Percentiles rank a stretch among this genome's conserved stretches.
Evolutionary conservation across 2,797 vertebrate species (phyloP).

Genomic region (Pempheris klunzingeri): DNA sequence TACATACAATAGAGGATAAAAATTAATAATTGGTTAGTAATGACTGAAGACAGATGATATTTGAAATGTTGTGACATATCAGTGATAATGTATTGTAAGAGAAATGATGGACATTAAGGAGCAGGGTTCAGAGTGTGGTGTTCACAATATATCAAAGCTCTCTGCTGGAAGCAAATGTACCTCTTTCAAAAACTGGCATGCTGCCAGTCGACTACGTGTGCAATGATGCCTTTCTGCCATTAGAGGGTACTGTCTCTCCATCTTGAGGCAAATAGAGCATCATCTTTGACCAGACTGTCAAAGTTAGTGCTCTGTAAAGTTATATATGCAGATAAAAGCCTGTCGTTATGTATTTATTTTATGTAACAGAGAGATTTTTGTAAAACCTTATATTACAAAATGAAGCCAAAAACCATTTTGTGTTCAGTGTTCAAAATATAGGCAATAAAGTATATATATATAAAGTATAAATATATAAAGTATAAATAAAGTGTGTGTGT

Average conservation of each 20-base stretch:
- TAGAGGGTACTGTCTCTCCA: constrained; percentile 63
- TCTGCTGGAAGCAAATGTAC: constrained; percentile 44
- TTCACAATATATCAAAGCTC: constrained; percentile 26
- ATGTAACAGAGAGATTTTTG: constrained; percentile 35
- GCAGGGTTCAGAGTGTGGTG: constrained; percentile 19
- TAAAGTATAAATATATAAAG: constrained; percentile 35
- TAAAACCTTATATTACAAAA: constrained; percentile 21
- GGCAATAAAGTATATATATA: constrained; percentile 34
- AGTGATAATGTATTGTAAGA: constrained; percentile 18
- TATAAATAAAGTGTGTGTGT: no score
- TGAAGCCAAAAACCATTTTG: constrained; percentile 28
- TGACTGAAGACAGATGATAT: constrained; percentile 41
- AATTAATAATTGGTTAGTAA: constrained; percentile 62
- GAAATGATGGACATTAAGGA: constrained; percentile 21
- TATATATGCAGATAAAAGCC: constrained; percentile 21
- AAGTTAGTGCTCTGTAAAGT: constrained; percentile 30
- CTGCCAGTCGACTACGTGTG: constrained; percentile 52
- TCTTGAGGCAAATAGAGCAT: constrained; percentile 41
- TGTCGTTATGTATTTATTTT: constrained; percentile 39
- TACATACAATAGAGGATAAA: constrained; percentile 80
- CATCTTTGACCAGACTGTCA: constrained; percentile 26
- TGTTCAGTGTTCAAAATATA: no score
- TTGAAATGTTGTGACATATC: constrained; percentile 27
- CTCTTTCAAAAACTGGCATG: constrained; percentile 53
- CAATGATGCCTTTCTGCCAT: constrained; percentile 63